Evolutionary conservation across 2,113 vertebrate genomes (phyloP), one percentile per base, ranked within the genome.

Genomic region (Budorcas taxicolor): DNA sequence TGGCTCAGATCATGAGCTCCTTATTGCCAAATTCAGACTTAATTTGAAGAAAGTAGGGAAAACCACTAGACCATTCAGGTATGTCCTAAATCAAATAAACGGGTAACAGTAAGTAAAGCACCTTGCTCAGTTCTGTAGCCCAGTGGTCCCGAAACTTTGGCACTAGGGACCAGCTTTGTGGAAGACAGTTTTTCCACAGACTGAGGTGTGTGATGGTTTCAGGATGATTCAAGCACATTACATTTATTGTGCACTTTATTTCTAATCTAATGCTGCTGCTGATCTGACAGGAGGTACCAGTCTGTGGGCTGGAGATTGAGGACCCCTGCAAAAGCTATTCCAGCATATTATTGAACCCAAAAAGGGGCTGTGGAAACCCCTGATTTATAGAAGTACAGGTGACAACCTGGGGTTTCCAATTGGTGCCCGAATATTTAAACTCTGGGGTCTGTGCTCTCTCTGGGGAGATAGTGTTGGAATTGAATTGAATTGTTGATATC

Each of bases 401-500:
- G 91, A 36, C 7, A 15, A 19, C 40, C 29, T 58, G 23, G 57
- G 43, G 14, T 45, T 76, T 23, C 33, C 2, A 0, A 6, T 8
- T 13, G 50, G 62, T 12, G 29, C 67, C 50, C 0, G 4, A n/a
- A 21, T 62, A 40, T 64, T 40, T 14, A 55, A n/a, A 43, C 21
- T 7, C 5, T 16, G 36, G 45, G 17, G 71, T 94, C 17, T 40
- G 45, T 3, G 4, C n/a, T 33, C 10, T 43, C 27, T 7, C 19
- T 3, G 0, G 57, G 36, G 7, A 16, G 7, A 8, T 6, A 19
- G 55, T 9, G 21, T 13, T 19, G 14, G 29, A 55, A 52, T 1
- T 11, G 21, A 19, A 17, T 3, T 0, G 27, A 40, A 11, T 17
- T 25, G 21, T 7, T 29, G 47, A 10, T 40, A 19, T 80, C 92